Base-by-base conservation (phyloP, 2,113 vertebrate genomes). In the Rhea americana region DNA sequence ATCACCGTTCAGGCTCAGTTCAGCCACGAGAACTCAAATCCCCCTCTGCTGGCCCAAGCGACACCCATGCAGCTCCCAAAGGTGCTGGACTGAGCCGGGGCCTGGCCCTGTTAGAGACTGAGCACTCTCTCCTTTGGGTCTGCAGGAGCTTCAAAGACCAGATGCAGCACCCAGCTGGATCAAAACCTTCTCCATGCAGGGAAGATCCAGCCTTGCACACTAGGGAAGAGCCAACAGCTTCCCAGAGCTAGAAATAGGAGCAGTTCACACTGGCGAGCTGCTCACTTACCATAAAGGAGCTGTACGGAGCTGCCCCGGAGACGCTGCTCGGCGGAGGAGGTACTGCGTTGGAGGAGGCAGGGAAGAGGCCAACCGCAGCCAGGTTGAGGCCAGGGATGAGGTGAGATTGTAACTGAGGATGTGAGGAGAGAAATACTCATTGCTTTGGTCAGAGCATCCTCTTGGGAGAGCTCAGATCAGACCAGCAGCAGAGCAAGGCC, bases 351-450 rank as follows among this genome's bases (percentile, higher is more conserved):
- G 98, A 98, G 2, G 99, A 99, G 74, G 99, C 98, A 39, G 99
- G 99, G 96, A 99, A 99, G 50, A 99, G 98, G 16, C 99, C 99
- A 4, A 99, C 98, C 0, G 99, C 99, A 1, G 98, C 98, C 62
- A 99, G 94, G 97, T 99, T 99, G 26, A 99, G 97, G 22, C 99
- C 99, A 5, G 99, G 99, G 88, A 99, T 99, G 97, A 99, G 98
- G 90, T 99, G 99, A 26, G 99, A 99, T 91, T 99, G 99, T 95
- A 99, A 94, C 99, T 99, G 89, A 26, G 21, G 75, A 80, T 5
- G 25, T 77, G 83, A 85, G 16, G 32, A 47, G 47, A 76, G 25
- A 47, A 80, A 25, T 0, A 13, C 11, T 79, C 9, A 1, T 45
- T 66, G n/a, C 19, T 48, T 71, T 14, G 8, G 26, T 20, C 37